Evolutionary conservation across 2,113 vertebrate genomes (phyloP), one percentile per base, ranked within the genome.

Genomic region (Pionites leucogaster): DNA sequence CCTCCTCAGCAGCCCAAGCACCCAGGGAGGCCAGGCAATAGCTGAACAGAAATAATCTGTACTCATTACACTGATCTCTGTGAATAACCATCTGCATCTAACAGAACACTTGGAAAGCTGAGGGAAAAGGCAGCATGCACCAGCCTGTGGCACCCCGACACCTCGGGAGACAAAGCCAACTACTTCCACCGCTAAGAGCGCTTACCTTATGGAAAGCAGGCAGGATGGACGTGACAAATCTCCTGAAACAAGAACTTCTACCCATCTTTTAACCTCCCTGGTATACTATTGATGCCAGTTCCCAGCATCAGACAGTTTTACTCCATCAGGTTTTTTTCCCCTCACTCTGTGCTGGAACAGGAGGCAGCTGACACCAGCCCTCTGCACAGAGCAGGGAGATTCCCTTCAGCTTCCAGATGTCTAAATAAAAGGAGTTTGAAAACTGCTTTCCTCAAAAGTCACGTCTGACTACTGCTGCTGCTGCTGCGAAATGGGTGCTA

Each of bases 121-220:
- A 68, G 28, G 23, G 35, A 25, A 82, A 46, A 62, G 24, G 35
- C 2, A 17, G 39, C 60, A 80, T 63, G 80, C 82, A 78, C 11
- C 52, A 33, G 13, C 76, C 77, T 5, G 28, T 12, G 33, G 16
- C 70, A 71, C 65, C 87, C 41, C 2, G 25, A 16, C 52, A 33
- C 13, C 92, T 20, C 17, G 28, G 4, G 13, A 81, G 82, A 71
- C 7, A 35, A 2, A 57, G 52, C 67, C 12, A 0, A 10, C 46
- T 11, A 31, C 2, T 59, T 14, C 64, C 76, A 31, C 1, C 4
- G 2, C 82, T 15, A 35, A 19, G 29, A 69, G 33, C 0, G 78
- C 95, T 95, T 95, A 93, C 92, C 95, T 96, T 60, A 63, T 13
- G 46, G 35, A 70, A 59, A 90, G 85, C 5, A 31, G 39, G 75